Evolutionary conservation across 1,140 invertebrate genomes (phyloP).

Genomic region (Lasaia peninsularis): DNA sequence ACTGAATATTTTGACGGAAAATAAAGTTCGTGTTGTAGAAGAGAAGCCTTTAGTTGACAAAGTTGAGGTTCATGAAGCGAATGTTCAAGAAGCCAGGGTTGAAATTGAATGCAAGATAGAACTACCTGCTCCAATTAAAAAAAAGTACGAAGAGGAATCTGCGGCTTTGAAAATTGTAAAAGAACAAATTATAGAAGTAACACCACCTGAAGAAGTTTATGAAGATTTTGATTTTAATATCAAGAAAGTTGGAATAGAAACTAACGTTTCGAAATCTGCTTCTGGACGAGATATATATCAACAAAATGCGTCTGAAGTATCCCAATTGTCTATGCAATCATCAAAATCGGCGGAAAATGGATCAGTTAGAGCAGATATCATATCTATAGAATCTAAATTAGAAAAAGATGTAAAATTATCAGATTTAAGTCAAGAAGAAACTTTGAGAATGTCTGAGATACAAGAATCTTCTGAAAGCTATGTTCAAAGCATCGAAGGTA

Average conservation of each 20-base stretch:
- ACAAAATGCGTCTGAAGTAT: neutral
- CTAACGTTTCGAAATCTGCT: slow-evolving; percentile 25
- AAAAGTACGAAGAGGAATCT: slow-evolving; percentile 32
- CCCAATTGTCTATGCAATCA: neutral
- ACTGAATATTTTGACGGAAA: neutral
- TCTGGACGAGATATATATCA: slow-evolving; percentile 17
- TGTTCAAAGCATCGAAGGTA: neutral
- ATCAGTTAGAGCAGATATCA: slow-evolving; percentile 13
- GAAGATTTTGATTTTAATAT: slow-evolving; percentile 25
- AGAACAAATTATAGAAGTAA: slow-evolving; percentile 28
- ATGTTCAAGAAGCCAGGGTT: slow-evolving; percentile 23
- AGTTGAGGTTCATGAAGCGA: slow-evolving; percentile 16
- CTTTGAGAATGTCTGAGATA: neutral
- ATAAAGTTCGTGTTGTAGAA: slow-evolving; percentile 16
- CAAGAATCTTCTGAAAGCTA: neutral
- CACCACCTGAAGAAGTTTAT: slow-evolving; percentile 20
- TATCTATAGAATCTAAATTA: neutral
- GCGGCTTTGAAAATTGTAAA: slow-evolving; percentile 45
- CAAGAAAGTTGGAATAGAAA: slow-evolving; percentile 20
- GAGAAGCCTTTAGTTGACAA: slow-evolving; percentile 5
- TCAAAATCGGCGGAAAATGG: neutral
- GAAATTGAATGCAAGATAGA: slow-evolving; percentile 24
- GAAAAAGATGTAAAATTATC: neutral
- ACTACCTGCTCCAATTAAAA: slow-evolving; percentile 17
- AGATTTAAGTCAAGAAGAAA: neutral